Conservation (phyloP, 2,888 invertebrate genomes). For the Tachystola acroxantha region DNA sequence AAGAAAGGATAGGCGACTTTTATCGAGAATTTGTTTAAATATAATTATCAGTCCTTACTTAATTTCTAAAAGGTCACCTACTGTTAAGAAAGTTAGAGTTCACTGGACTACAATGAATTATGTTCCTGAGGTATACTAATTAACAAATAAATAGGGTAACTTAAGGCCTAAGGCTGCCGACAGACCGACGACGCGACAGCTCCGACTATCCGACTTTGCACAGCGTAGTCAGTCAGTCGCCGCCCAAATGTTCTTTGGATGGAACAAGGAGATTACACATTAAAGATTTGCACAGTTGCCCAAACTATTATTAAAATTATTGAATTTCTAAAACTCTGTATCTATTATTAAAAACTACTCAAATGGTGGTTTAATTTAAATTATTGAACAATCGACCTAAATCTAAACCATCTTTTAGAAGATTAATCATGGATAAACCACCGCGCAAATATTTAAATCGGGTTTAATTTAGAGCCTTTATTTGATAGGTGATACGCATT, state of each 20-base stretch:
- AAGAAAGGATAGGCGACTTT: constrained; percentile 20
- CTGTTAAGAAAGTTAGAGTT: constrained; percentile 22
- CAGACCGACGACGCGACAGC: constrained; percentile 13
- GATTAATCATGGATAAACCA: too few species aligned
- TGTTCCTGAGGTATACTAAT: constrained; percentile 33
- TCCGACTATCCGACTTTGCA: neutral
- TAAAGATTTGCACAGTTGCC: too few species aligned
- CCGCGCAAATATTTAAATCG: too few species aligned
- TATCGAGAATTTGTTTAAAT: constrained; percentile 45
- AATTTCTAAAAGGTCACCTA: constrained; percentile 49
- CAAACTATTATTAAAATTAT: too few species aligned
- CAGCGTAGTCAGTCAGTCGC: neutral
- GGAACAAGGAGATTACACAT: constrained; percentile 33
- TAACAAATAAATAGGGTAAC: constrained; percentile 62
- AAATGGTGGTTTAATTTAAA: too few species aligned
- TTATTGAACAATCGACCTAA: too few species aligned
- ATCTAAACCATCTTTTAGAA: too few species aligned
- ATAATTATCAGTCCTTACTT: constrained; percentile 75
- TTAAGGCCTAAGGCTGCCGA: constrained; percentile 31
- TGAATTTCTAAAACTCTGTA: too few species aligned
- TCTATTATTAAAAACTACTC: too few species aligned
- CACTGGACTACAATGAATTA: constrained; percentile 29
- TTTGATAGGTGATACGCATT: too few species aligned
- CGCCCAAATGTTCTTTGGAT: constrained; percentile 5
- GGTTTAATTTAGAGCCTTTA: too few species aligned